Evolutionary conservation across 2,888 invertebrate genomes (phyloP), one percentile per base, ranked within the genome.

Genomic region (Podabrus alpinus): DNA sequence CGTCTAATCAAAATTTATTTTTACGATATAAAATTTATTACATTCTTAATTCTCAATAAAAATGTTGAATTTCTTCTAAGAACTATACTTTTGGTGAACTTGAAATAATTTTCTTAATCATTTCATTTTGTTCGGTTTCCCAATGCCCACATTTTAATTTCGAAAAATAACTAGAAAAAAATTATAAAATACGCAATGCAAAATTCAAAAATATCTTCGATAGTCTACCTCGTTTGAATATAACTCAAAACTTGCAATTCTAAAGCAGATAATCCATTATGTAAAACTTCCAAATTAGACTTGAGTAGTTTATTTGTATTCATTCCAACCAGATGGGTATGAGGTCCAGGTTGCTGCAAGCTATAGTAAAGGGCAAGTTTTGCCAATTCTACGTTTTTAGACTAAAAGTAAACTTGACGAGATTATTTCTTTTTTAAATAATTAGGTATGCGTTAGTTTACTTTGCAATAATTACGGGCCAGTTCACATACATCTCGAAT

Each of bases 251-350:
- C 88, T 82, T 88, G 84, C 83, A 89, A 88, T 87, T 97, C 96
- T 78, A 91, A 87, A 0, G 90, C 88, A 3, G 89, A 91, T 29
- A 96, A 88, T 0, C 94, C 94, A 73, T 91, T 89, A 15, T 88
- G 87, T 24, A 91, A 82, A 1, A 94, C 90, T 66, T 91, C 88
- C 60, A 97, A 82, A 82, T 94, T 95, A 71, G 89, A 88, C 4
- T 88, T 82, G 21, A 95, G 86, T 79, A 94, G 88, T 7, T 89
- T 85, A 70, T 88, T 86, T 83, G 90, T 93, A 85, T 92, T 93
- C 89, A 96, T 94, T 69, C 96, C 96, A 79, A 94, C 91, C 19
- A 97, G 86, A 83, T 93, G 92, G 0, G 94, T 94, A 78, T 92
- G 89, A 25, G 93, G 89, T 45, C 90, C 91, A 11, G 84, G 79